Percentiles rank a stretch among this genome's conserved stretches.
These are phyloP conservation scores for Chroicocephalus ridibundus DNA, from an alignment of 2,113 vertebrate genomes.

Conservation along the genomic window DNA sequence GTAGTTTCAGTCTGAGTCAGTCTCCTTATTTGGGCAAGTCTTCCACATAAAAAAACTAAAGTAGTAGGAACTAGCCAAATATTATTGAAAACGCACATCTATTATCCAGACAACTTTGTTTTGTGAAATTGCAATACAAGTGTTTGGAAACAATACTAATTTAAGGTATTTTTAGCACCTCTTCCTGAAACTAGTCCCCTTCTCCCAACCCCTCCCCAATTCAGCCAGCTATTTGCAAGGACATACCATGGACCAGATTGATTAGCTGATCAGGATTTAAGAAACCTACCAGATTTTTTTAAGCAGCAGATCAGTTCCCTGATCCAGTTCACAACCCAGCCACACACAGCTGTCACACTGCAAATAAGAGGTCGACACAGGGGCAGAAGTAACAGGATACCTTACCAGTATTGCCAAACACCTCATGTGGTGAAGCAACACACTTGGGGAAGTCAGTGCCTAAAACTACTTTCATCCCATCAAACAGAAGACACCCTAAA, in stretches of 20 bases:
- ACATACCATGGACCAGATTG: background rate
- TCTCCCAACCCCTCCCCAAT: background rate
- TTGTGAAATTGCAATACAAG: background rate
- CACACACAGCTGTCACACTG: constrained; percentile 39
- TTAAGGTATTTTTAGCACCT: background rate
- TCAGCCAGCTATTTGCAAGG: background rate
- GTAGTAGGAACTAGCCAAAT: constrained; percentile 41
- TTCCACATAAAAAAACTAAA: constrained; percentile 30
- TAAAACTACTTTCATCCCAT: constrained; percentile 13
- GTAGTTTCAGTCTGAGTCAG: constrained; percentile 46
- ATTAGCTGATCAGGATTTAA: background rate
- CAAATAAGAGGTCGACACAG: constrained; percentile 14
- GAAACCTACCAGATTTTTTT: constrained; percentile 21
- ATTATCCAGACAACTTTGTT: background rate
- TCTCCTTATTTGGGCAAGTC: constrained; percentile 51
- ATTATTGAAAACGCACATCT: constrained; percentile 39
- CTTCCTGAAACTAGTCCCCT: background rate
- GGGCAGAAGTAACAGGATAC: constrained; percentile 51
- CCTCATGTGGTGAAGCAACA: constrained; percentile 18
- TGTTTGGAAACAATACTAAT: background rate
- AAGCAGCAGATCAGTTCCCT: constrained; percentile 27
- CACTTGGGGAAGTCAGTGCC: background rate
- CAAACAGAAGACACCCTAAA: constrained; percentile 2
- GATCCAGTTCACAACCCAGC: background rate
- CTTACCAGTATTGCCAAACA: constrained; percentile 34